Evolutionary conservation across 2,797 vertebrate genomes (phyloP).

Genomic region (Eulemur coronatus): DNA sequence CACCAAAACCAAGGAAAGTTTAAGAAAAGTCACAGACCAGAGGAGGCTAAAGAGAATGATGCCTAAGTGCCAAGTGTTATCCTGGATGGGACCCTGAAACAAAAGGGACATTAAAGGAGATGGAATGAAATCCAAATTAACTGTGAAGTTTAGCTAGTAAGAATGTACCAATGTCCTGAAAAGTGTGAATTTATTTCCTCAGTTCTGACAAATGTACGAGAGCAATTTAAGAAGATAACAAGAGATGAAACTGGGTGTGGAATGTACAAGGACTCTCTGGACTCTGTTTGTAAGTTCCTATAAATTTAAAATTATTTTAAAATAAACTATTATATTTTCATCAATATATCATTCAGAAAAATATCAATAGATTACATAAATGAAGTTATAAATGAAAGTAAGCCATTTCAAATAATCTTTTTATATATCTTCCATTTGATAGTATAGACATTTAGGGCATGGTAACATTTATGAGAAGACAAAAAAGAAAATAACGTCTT

Average conservation of each 20-base stretch:
- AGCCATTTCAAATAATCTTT: not conserved
- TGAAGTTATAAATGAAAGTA: not conserved
- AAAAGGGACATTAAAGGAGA: not conserved
- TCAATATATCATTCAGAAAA: not conserved
- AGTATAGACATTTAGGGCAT: not conserved
- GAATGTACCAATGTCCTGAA: not conserved
- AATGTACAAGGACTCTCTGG: not conserved
- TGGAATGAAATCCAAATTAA: not conserved
- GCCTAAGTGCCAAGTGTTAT: not conserved
- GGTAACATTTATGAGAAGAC: not conserved
- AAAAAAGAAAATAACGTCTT: not conserved
- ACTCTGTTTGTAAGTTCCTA: not conserved
- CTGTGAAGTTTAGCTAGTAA: not conserved
- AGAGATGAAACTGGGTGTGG: not conserved
- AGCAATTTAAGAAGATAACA: not conserved
- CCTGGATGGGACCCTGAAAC: not conserved
- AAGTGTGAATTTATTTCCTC: not conserved
- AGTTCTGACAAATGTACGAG: not conserved
- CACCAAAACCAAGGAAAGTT: not conserved
- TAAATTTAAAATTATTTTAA: not conserved
- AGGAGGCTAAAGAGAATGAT: not conserved
- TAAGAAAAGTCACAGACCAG: not conserved
- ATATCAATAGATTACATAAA: not conserved
- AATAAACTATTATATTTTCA: not conserved
- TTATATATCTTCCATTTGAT: not conserved